Base-by-base conservation (phyloP, 1,140 invertebrate genomes). In the Macrocentrus cingulum region DNA sequence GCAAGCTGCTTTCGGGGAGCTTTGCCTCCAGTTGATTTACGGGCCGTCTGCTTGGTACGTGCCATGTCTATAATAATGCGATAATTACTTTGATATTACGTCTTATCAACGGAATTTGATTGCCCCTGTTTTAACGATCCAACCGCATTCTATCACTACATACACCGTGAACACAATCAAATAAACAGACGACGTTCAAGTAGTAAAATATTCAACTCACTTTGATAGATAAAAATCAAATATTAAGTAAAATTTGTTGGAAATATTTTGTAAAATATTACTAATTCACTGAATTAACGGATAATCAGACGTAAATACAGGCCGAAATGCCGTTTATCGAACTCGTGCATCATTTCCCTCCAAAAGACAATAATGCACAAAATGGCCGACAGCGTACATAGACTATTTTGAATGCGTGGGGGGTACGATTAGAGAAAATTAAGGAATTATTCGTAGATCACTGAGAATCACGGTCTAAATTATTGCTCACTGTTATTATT, bases 21-120 rank as follows among this genome's bases (percentile, higher is more conserved):
- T 70, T 89, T 88, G 63, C 86, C 86, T 79, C 86, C 87, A 23
- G 87, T 89, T 1, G 87, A 89, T 72, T 90, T 90, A 82, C 90
- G 86, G 15, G 90, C 90, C 18, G 90, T 92, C 67, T 92, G 90
- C 83, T 92, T 92, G 3, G 90, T 92, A 87, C 90, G 87, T 61
- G 90, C 90, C 90, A 92, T 92, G 45, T 58, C 66, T 70, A 5
- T 1, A 32, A 53, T 20, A 45, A 18, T 46, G 22, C 42, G 42
- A 19, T 9, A 56, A 18, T 16, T 6, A 20, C 13, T 25, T 23
- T 34, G 25, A 3, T 15, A 41, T 23, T 25, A 36, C 29, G 37
- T 29, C 46, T 48, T 44, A 23, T 19, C 11, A 25, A 20, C 22
- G 45, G 49, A 39, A 46, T 57, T 19, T 4, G 29, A 7, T 20